Conservation (phyloP, 1,140 invertebrate genomes). For the Drosophila navojoa region DNA sequence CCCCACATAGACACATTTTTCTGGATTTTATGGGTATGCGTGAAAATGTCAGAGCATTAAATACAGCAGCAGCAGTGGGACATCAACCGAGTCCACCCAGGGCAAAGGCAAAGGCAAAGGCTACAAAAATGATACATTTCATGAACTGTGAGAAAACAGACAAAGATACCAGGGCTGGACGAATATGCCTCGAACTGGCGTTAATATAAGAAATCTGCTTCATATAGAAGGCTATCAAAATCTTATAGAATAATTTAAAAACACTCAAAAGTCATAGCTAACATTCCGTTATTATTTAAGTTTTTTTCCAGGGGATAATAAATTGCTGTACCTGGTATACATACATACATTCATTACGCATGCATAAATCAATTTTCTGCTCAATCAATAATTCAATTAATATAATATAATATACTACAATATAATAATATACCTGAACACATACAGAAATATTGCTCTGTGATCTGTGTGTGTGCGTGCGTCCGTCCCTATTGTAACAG, state of each 20-base stretch:
- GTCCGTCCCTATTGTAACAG: slow-evolving; percentile 33
- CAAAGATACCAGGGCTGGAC: slow-evolving; percentile 26
- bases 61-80: slow-evolving; percentile 28
- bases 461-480: slow-evolving; percentile 7
- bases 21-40: slow-evolving; percentile 59
- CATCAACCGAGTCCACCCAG: slow-evolving; percentile 7
- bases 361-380: neutral
- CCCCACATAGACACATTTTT: slow-evolving; percentile 14
- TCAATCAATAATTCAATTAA: neutral
- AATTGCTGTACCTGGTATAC: too few species aligned
- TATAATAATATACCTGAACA: too few species aligned
- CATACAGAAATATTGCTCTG: neutral
- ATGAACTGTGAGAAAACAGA: slow-evolving; percentile 39
- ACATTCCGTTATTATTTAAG: too few species aligned
- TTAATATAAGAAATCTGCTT: too few species aligned
- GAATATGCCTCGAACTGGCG: neutral
- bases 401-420: too few species aligned
- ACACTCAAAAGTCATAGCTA: too few species aligned
- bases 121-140: slow-evolving; percentile 65
- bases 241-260: too few species aligned
- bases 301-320: too few species aligned
- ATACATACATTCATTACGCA: too few species aligned
- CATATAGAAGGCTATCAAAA: too few species aligned
- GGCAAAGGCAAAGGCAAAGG: slow-evolving; percentile 43
- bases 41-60: slow-evolving; percentile 61